Base-by-base conservation (phyloP, 1,140 invertebrate genomes). In the Bradynema listronoti region DNA sequence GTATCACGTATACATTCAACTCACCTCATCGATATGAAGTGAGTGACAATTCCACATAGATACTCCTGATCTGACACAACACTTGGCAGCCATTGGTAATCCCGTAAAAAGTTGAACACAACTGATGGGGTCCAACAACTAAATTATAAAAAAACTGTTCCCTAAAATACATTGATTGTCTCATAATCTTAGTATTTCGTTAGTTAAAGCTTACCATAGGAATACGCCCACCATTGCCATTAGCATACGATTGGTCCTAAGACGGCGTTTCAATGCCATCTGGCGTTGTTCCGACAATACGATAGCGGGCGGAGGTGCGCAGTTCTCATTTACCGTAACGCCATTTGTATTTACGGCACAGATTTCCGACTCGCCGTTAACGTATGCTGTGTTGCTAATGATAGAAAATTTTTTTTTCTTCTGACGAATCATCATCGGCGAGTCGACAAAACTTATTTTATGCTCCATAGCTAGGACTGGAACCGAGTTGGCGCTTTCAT, bases 1-100 rank as follows among this genome's bases (percentile, higher is more conserved):
- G n/a, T n/a, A n/a, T n/a, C n/a, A n/a, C n/a, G n/a, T n/a, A 39
- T 11, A 19, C 5, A 24, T 19, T n/a, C 27, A 34, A 41, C 16
- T 32, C 27, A 32, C 54, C 79, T 82, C 72, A 84, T 82, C 6
- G 83, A 82, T 25, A 82, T 73, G 66, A 80, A 80, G 68, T 83
- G 82, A 22, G 80, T 81, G 45, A 79, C 67, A 39, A 83, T 80
- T 54, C 82, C 83, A 36, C 79, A 74, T n/a, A 81, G 58, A 30
- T 75, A 78, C 34, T 76, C 72, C 7, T 79, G 68, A 11, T 56
- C 64, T 25, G 65, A 53, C 34, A 78, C 70, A 24, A 59, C 69
- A 2, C 56, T 55, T 0, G 75, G 68, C 33, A 79, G 63, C 43
- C 64, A 75, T 46, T 82, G 78, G 49, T 82, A 80, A 63, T 83